Evolutionary conservation across 2,113 vertebrate species (phyloP), one percentile per base, ranked within the genome.

Genomic region (Passer domesticus): DNA sequence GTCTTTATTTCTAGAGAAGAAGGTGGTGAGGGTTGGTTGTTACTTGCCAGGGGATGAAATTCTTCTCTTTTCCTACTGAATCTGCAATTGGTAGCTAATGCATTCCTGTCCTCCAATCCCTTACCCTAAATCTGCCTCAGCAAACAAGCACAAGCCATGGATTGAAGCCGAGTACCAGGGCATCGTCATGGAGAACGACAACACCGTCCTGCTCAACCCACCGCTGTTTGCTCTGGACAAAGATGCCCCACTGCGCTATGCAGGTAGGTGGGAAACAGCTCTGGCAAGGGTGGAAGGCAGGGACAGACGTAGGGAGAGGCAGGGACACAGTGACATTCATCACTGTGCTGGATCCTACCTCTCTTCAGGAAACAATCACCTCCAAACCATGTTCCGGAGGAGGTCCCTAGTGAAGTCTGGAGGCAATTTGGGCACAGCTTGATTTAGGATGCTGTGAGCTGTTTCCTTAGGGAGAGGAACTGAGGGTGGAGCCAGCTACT

Each of bases 131-230:
- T 27, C 50, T 55, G 9, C 46, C n/a, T 49, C 97, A 99, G 99
- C 99, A 96, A 99, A 99, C 98, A 99, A 99, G 97, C 99, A 99
- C 98, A 99, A 99, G 96, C 99, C 99, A 94, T 99, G 99, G 99
- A 99, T 99, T 50, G 99, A 99, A 96, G 99, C 99, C 0, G 99
- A 99, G 94, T 99, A 99, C 95, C 99, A 99, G 96, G 99, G 99
- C 93, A 99, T 99, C 30, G 98, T 99, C 88, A 99, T 99, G 99
- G 99, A 99, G 98, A 99, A 99, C 3, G 99, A 99, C 97, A 99
- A 99, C 98, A 99, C 99, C 0, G 99, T 99, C 47, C 98, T 99
- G 91, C 98, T 99, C 88, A 99, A 99, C 84, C 99, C 99, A 1
- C 99, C 99, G 0, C 98, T 99, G 11, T 99, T 99, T 6, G 99